phyloP scores from a whole-genome alignment of 2,113 vertebrate genomes.

The Gymnogyps californianus region DNA sequence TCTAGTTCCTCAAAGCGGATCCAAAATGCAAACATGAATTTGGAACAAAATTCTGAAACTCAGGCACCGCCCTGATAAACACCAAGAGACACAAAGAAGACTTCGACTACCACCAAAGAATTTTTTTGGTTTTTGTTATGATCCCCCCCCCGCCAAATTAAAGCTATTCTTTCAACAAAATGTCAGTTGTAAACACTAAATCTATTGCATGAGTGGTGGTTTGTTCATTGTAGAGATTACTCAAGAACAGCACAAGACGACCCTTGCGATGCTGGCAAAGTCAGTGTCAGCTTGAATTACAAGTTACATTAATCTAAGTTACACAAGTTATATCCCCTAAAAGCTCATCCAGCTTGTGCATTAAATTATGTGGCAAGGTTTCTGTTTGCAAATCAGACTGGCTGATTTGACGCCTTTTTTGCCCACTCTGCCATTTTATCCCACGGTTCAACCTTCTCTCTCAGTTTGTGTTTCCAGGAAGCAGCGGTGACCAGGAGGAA shows the following conservation, averaged over 20 bases:
- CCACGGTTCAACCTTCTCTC: too few relatives aligned
- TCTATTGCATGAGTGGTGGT: not conserved
- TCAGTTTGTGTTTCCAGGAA: not conserved
- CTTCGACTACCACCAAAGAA: not conserved
- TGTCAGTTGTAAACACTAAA: not conserved
- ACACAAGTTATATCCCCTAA: not conserved
- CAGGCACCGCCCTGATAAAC: not conserved
- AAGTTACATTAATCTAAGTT: not conserved
- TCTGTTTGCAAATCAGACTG: not conserved
- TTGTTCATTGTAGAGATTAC: accelerated
- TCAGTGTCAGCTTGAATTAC: conserved; percentile 22
- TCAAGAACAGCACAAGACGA: not conserved
- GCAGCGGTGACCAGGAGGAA: not conserved
- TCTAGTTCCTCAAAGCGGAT: not conserved
- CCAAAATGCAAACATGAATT: not conserved
- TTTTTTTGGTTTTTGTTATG: not conserved
- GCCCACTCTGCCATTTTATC: not conserved
- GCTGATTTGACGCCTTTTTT: not conserved
- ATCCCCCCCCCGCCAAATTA: not conserved
- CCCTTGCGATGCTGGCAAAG: not conserved
- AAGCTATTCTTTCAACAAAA: not conserved
- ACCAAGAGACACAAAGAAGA: not conserved
- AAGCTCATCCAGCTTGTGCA: not conserved
- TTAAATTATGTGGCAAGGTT: not conserved
- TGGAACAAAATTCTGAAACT: not conserved